A percentile compares a stretch with the other conserved stretches of the same genome.
phyloP scores from a whole-genome alignment of 2,797 vertebrate genomes.

The Emys orbicularis region DNA sequence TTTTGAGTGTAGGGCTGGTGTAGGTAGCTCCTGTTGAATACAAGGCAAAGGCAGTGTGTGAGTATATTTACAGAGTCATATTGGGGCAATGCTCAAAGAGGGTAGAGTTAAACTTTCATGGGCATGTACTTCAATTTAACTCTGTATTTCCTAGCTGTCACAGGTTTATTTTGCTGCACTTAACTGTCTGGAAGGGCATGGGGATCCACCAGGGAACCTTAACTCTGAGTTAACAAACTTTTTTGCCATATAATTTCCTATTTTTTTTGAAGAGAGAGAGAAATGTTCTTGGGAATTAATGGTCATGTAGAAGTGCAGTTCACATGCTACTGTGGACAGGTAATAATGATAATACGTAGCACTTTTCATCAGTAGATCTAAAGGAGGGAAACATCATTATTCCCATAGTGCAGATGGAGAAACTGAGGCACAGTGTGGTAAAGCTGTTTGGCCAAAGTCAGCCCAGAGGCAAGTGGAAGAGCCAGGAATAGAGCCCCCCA shows the following conservation, averaged over 20 bases:
- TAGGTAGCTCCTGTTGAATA: background rate
- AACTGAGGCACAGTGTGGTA: no score
- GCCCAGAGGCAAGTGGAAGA: no score
- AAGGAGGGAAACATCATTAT: no score
- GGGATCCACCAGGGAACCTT: background rate
- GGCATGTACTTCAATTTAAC: background rate
- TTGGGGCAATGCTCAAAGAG: background rate
- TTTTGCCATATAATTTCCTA: background rate
- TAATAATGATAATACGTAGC: no score
- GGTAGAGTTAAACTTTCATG: background rate
- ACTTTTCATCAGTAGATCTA: no score
- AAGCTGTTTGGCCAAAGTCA: no score
- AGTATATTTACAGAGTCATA: background rate
- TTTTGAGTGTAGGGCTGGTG: background rate
- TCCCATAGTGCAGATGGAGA: no score
- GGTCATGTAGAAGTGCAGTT: background rate
- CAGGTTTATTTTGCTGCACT: background rate
- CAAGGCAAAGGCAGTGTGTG: no score
- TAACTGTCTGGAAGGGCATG: background rate
- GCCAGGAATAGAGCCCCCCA: no score
- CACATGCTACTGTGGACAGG: no score
- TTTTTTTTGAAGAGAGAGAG: background rate
- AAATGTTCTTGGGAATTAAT: no score
- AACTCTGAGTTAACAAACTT: background rate
- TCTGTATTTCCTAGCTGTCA: background rate